phyloP scores from a whole-genome alignment of 2,113 vertebrate species.

The Clupea harengus region DNA sequence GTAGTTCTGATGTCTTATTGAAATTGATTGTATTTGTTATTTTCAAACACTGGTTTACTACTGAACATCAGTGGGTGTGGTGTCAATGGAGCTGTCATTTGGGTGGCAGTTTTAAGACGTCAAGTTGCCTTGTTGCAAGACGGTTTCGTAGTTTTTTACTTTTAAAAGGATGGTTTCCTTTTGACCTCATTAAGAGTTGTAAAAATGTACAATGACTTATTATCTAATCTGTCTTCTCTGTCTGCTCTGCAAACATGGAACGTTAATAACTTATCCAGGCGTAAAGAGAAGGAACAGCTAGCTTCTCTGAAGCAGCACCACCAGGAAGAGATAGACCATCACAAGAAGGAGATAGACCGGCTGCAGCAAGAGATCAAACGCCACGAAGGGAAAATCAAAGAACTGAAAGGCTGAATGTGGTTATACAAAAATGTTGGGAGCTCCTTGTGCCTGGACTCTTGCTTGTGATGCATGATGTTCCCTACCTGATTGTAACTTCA shows the following conservation, averaged over 20 bases:
- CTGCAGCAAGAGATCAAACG: constrained; percentile 90
- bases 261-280: constrained; percentile 60
- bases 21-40: not conserved
- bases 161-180: too few relatives aligned
- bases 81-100: too few relatives aligned
- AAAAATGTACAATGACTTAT: not conserved
- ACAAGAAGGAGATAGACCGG: constrained; percentile 85
- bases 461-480: not conserved
- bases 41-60: not conserved
- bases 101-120: too few relatives aligned
- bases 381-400: constrained; percentile 82
- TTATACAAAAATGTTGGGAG: not conserved
- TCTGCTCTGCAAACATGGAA: too few relatives aligned
- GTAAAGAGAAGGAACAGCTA: constrained; percentile 82
- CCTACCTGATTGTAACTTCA: not conserved
- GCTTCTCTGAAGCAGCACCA: constrained; percentile 79
- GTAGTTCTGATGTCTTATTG: not conserved
- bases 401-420: constrained; percentile 64
- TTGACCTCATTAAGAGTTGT: too few relatives aligned
- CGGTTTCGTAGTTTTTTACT: too few relatives aligned
- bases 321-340: constrained; percentile 84
- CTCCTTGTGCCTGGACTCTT: not conserved
- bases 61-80: too few relatives aligned
- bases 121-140: too few relatives aligned
- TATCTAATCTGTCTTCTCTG: not conserved